These are phyloP conservation scores for Epinotia brunnichana DNA, from an alignment of 2,888 invertebrate species.

Conservation along the genomic window DNA sequence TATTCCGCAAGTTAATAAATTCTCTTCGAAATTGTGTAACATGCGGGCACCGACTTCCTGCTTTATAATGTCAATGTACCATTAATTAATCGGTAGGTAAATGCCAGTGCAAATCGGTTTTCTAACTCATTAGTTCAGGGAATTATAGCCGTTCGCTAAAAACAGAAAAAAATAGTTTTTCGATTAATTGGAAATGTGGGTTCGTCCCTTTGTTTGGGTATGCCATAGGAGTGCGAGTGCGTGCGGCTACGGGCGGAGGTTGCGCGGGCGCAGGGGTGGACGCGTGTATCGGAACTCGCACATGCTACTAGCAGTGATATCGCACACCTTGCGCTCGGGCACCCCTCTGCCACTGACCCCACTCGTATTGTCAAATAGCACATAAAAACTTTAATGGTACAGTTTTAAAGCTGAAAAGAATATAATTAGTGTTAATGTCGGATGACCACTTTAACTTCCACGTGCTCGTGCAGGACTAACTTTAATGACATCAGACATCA, in stretches of 20 bases:
- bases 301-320: constrained; percentile 78
- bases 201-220: constrained; percentile 69
- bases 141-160: constrained; percentile 17
- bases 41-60: constrained; percentile 70
- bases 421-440: constrained; percentile 32
- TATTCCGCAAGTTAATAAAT: constrained; percentile 41
- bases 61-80: constrained; percentile 54
- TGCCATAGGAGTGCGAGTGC: constrained; percentile 62
- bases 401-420: constrained; percentile 33
- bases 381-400: constrained; percentile 47
- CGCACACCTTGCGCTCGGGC: constrained; percentile 78
- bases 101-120: constrained; percentile 53
- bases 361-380: constrained; percentile 58
- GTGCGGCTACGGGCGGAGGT: constrained; percentile 57
- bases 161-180: constrained; percentile 9
- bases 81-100: constrained; percentile 68
- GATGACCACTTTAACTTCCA: constrained; percentile 23
- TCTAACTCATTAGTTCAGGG: constrained; percentile 54
- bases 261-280: constrained; percentile 62
- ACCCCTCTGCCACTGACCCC: constrained; percentile 73
- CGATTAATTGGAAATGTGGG: constrained; percentile 41
- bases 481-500: neutral
- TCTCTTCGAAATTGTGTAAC: constrained; percentile 50
- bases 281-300: constrained; percentile 78
- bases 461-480: constrained; percentile 9